Conservation (phyloP, 2,888 invertebrate species). For the Plagiodera versicolora region DNA sequence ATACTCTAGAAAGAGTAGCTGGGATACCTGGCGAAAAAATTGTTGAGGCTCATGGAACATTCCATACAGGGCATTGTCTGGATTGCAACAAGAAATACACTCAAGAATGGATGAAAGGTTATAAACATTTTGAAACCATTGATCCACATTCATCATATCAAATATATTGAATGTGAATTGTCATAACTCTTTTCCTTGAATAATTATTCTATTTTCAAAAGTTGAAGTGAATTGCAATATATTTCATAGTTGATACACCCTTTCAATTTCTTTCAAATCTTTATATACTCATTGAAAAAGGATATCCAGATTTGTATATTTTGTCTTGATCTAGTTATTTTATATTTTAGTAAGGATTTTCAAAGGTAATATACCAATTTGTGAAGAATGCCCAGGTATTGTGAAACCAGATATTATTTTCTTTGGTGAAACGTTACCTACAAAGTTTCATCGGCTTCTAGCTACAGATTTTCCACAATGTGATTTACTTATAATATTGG, state of each 20-base stretch:
- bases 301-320: too few relatives aligned
- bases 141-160: too few relatives aligned
- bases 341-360: slow-evolving; percentile 68
- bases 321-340: background rate
- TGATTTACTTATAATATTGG: slow-evolving; percentile 92
- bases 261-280: too few relatives aligned
- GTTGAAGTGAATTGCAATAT: too few relatives aligned
- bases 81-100: slow-evolving; percentile 72
- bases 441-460: slow-evolving; percentile 70
- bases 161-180: too few relatives aligned
- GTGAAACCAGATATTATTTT: slow-evolving; percentile 96
- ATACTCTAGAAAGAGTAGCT: slow-evolving; percentile 86
- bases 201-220: too few relatives aligned
- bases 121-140: slow-evolving; percentile 13
- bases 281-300: too few relatives aligned
- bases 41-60: slow-evolving; percentile 95
- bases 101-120: slow-evolving; percentile 86
- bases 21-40: slow-evolving; percentile 81
- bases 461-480: slow-evolving; percentile 79
- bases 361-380: slow-evolving; percentile 74
- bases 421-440: slow-evolving; percentile 89
- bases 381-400: slow-evolving; percentile 68
- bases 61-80: slow-evolving; percentile 84
- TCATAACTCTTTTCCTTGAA: too few relatives aligned
- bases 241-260: too few relatives aligned